Evolutionary conservation across 2,113 vertebrate genomes (phyloP).

Genomic region (Hystrix cristata): DNA sequence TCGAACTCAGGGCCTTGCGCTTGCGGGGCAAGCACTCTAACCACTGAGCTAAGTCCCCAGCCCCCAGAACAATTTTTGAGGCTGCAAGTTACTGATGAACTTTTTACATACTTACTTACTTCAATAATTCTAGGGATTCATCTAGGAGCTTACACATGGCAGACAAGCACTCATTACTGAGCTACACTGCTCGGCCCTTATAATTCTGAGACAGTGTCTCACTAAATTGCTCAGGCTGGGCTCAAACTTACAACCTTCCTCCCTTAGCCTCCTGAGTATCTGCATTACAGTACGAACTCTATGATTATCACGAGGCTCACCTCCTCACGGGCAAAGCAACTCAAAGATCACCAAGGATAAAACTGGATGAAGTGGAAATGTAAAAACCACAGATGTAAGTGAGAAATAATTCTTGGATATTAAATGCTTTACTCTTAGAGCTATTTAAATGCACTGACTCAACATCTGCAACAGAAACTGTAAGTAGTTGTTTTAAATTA

Average conservation of each 20-base stretch:
- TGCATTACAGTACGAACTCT: not conserved
- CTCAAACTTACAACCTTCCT: not conserved
- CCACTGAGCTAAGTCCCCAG: no score
- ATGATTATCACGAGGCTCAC: conserved; percentile 28
- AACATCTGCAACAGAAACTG: not conserved
- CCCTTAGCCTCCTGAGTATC: not conserved
- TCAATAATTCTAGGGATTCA: not conserved
- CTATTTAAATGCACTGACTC: conserved; percentile 25
- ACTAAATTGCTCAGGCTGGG: not conserved
- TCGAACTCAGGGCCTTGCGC: no score
- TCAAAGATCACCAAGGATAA: not conserved
- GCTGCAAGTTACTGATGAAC: not conserved
- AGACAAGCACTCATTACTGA: not conserved
- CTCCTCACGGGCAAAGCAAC: conserved; percentile 1
- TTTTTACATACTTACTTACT: not conserved
- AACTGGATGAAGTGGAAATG: conserved; percentile 22
- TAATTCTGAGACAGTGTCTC: not conserved
- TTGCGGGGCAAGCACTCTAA: no score
- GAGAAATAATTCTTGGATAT: conserved; percentile 25
- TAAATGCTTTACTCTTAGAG: conserved; percentile 2
- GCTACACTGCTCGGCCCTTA: not conserved
- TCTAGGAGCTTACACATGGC: not conserved
- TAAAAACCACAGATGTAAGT: conserved; percentile 42
- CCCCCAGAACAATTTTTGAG: not conserved
- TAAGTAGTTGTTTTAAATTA: not conserved